A percentile compares a stretch with the other conserved stretches of the same genome.
These are phyloP conservation scores for Lasioglossum malachurum DNA, from an alignment of 2,888 invertebrate species.

Conservation along the genomic window DNA sequence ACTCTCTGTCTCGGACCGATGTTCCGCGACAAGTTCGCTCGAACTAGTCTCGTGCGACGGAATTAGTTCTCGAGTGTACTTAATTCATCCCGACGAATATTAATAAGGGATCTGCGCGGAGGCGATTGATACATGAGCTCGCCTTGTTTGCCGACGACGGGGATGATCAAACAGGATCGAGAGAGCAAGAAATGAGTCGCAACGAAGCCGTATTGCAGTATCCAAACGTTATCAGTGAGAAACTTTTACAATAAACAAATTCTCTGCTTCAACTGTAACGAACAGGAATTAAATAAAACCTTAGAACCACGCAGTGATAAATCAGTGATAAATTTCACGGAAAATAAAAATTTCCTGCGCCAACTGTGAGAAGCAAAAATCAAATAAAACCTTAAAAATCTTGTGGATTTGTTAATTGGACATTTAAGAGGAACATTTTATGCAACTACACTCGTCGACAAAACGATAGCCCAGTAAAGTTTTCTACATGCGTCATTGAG, in stretches of 20 bases:
- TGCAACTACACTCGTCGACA: background rate
- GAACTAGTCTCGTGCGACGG: constrained; percentile 30
- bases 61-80: constrained; percentile 32
- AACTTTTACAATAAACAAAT: background rate
- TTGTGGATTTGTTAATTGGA: too few species aligned
- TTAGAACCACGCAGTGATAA: too few species aligned
- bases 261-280: background rate
- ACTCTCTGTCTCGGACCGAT: constrained; percentile 12
- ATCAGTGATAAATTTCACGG: background rate
- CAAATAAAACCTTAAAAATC: background rate
- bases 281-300: background rate
- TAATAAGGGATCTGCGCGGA: constrained; percentile 10
- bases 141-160: background rate
- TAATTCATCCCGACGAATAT: constrained; percentile 39
- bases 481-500: too few species aligned
- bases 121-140: constrained; percentile 8
- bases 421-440: background rate
- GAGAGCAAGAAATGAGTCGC: background rate
- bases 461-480: too few species aligned
- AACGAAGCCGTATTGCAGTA: background rate
- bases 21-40: constrained; percentile 18
- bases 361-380: too few species aligned
- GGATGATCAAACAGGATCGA: background rate
- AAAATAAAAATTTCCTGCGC: too few species aligned
- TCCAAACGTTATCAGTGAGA: background rate